A percentile compares a stretch with the other conserved stretches of the same genome.
Conservation (phyloP, 92 coral and sea anemone genomes). For the Hydrozoanthus gracilis region DNA sequence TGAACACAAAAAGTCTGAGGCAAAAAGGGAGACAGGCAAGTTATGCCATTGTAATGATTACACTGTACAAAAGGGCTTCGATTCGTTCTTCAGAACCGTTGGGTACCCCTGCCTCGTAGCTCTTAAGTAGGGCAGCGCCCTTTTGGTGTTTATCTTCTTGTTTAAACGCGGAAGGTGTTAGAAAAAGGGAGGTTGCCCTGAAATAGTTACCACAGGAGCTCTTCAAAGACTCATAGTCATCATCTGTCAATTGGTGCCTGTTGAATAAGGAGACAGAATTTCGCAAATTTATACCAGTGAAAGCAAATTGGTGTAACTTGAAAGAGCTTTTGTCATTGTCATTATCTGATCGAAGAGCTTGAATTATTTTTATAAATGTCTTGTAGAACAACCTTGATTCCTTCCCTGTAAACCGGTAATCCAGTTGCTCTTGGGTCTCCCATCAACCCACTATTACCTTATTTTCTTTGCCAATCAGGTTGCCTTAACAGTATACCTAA, state of each 20-base stretch:
- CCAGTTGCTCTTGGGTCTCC: constrained; percentile 14
- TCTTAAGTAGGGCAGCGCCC: no score
- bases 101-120: no score
- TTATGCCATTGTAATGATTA: no score
- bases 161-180: neutral
- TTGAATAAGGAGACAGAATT: constrained; percentile 63
- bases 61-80: no score
- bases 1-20: no score
- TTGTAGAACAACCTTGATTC: constrained; percentile 7
- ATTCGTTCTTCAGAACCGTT: no score
- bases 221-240: neutral
- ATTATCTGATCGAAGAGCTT: neutral
- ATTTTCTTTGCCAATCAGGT: constrained; percentile 11
- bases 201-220: neutral
- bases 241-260: constrained; percentile 41
- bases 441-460: neutral
- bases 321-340: constrained; percentile 7
- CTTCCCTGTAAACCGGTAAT: constrained; percentile 27
- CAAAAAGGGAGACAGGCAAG: no score
- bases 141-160: no score
- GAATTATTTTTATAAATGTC: neutral
- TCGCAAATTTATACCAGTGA: constrained; percentile 53
- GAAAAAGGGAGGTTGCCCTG: neutral
- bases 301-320: constrained; percentile 60
- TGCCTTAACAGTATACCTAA: neutral